Percentiles rank a stretch among this genome's conserved stretches.
Evolutionary conservation across 2,888 invertebrate genomes (phyloP).

Genomic region (Lochmaea crataegi): DNA sequence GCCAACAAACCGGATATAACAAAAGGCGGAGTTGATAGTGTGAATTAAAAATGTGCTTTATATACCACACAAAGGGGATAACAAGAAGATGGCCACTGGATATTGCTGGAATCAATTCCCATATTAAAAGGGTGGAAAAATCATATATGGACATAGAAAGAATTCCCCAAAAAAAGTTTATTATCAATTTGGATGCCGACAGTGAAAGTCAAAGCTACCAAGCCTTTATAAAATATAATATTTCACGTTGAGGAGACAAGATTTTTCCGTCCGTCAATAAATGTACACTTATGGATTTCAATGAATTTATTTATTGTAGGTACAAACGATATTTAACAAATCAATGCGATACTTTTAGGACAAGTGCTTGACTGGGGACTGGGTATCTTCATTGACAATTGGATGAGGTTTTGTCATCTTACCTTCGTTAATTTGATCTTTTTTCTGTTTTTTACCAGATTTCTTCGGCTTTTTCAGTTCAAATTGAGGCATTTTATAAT

Average conservation of each 20-base stretch:
- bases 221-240: too few relatives aligned
- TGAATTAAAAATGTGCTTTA: too few relatives aligned
- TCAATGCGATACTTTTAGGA: not conserved
- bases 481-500: constrained; percentile 45
- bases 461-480: constrained; percentile 37
- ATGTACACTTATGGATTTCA: not conserved
- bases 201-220: too few relatives aligned
- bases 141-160: too few relatives aligned
- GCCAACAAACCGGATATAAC: too few relatives aligned
- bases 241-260: not conserved
- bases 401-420: constrained; percentile 34
- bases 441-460: constrained; percentile 21
- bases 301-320: not conserved
- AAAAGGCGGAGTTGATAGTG: too few relatives aligned
- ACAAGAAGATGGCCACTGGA: too few relatives aligned
- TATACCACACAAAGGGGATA: too few relatives aligned
- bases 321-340: not conserved
- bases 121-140: too few relatives aligned
- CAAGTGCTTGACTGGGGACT: not conserved
- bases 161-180: too few relatives aligned
- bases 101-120: too few relatives aligned
- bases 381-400: constrained; percentile 8
- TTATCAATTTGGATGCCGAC: too few relatives aligned
- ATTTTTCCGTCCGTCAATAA: not conserved
- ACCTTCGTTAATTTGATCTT: constrained; percentile 22